Conservation (phyloP, 1,140 invertebrate genomes). For the Berghia stephanieae region DNA sequence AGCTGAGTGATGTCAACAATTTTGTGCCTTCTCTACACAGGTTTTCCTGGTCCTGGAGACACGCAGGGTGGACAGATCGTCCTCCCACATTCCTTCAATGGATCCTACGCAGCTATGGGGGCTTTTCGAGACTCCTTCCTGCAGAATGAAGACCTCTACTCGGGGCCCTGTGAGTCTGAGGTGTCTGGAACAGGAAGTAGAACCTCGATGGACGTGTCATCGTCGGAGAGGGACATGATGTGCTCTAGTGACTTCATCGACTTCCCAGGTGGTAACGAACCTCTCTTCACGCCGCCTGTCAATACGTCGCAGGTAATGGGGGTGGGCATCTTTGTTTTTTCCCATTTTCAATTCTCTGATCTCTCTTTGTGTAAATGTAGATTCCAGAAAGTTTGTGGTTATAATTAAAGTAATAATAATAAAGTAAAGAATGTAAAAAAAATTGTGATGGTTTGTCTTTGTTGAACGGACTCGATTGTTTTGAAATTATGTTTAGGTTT, state of each 20-base stretch:
- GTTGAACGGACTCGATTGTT: too few relatives aligned
- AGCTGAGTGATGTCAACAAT: too few relatives aligned
- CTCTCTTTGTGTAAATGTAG: too few relatives aligned
- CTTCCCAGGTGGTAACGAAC: constrained; percentile 54
- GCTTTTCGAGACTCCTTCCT: constrained; percentile 42
- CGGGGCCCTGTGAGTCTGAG: constrained; percentile 56
- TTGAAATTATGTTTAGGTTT: too few relatives aligned
- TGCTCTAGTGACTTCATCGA: constrained; percentile 62
- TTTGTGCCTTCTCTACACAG: too few relatives aligned
- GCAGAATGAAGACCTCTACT: constrained; percentile 37
- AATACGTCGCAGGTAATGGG: constrained; percentile 12
- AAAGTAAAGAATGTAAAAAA: too few relatives aligned
- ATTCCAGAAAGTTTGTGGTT: too few relatives aligned
- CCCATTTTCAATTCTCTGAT: too few relatives aligned
- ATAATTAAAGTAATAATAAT: too few relatives aligned
- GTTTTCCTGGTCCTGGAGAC: constrained; percentile 13
- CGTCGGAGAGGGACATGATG: constrained; percentile 61
- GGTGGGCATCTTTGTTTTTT: too few relatives aligned
- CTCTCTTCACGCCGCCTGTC: constrained; percentile 56
- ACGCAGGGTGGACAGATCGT: constrained; percentile 31
- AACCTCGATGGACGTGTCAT: constrained; percentile 58
- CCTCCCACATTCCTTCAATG: constrained; percentile 54
- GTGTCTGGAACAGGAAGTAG: constrained; percentile 52
- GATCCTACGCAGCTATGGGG: constrained; percentile 56
- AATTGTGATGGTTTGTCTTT: too few relatives aligned